These are phyloP conservation scores for Eueremaeus valkanovi DNA, from an alignment of 2,888 invertebrate genomes.

Conservation along the genomic window DNA sequence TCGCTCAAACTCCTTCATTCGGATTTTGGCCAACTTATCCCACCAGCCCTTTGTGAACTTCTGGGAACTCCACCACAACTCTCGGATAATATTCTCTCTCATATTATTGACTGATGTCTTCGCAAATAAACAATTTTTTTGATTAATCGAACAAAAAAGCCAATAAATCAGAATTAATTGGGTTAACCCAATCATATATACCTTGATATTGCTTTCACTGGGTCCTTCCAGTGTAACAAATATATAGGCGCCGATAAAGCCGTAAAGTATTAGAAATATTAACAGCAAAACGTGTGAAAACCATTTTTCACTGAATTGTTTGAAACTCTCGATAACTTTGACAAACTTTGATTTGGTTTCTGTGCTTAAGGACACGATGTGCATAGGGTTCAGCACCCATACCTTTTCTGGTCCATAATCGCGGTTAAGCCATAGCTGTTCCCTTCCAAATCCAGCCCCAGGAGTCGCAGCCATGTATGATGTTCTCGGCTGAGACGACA, in stretches of 20 bases:
- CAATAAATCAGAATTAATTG: too few relatives aligned
- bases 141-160: too few relatives aligned
- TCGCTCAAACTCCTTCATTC: conserved; percentile 73
- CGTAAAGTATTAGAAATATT: conserved; percentile 70
- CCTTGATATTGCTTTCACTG: conserved; percentile 52
- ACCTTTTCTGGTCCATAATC: conserved; percentile 30
- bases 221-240: conserved; percentile 72
- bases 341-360: conserved; percentile 46
- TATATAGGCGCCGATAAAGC: conserved; percentile 72
- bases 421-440: conserved; percentile 38
- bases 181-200: too few relatives aligned
- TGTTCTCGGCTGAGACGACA: neutral
- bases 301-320: conserved; percentile 71
- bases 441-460: neutral
- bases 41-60: conserved; percentile 40
- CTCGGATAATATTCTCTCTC: conserved; percentile 40
- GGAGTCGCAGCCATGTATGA: neutral
- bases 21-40: conserved; percentile 35
- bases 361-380: conserved; percentile 46
- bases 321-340: conserved; percentile 46
- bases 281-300: conserved; percentile 83
- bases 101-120: conserved; percentile 39
- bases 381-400: conserved; percentile 48
- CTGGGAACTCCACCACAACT: conserved; percentile 41
- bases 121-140: neutral